Evolutionary conservation across 2,113 vertebrate genomes (phyloP).

Genomic region (Siphamia tubifer): DNA sequence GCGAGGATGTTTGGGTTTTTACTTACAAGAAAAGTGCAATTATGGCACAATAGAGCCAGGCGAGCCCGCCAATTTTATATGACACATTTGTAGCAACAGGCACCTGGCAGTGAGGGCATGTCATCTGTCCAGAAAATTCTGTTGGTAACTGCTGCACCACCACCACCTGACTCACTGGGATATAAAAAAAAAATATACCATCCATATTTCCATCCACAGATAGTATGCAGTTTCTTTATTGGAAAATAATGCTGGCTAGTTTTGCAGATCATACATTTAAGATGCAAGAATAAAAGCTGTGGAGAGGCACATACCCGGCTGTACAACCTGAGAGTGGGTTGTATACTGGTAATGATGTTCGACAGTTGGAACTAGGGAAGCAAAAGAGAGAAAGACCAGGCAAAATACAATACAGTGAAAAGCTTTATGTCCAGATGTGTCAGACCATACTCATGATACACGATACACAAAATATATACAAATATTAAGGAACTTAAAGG

Average conservation of each 20-base stretch:
- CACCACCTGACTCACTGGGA: conserved; percentile 39
- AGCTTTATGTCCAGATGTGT: not conserved
- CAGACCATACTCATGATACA: no score
- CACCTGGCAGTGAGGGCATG: conserved; percentile 58
- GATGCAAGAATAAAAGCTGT: not conserved
- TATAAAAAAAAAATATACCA: not conserved
- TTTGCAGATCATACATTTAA: not conserved
- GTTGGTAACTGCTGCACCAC: conserved; percentile 4
- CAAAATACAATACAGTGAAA: not conserved
- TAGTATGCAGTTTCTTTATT: not conserved
- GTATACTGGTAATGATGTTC: not conserved
- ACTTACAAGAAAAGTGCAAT: conserved; percentile 46
- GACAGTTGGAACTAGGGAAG: not conserved
- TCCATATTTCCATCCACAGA: not conserved
- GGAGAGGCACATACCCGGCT: conserved; percentile 14
- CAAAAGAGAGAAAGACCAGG: not conserved
- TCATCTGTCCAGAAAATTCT: conserved; percentile 30
- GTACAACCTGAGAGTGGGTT: not conserved
- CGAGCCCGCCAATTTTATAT: conserved; percentile 32
- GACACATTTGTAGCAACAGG: conserved; percentile 25
- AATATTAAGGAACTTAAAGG: no score
- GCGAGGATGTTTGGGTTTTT: not conserved
- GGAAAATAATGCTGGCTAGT: not conserved
- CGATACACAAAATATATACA: no score
- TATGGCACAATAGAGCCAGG: conserved; percentile 53